Evolutionary conservation across 1,140 invertebrate species (phyloP), one percentile per base, ranked within the genome.

Genomic region (Drosophila parabipectinata): DNA sequence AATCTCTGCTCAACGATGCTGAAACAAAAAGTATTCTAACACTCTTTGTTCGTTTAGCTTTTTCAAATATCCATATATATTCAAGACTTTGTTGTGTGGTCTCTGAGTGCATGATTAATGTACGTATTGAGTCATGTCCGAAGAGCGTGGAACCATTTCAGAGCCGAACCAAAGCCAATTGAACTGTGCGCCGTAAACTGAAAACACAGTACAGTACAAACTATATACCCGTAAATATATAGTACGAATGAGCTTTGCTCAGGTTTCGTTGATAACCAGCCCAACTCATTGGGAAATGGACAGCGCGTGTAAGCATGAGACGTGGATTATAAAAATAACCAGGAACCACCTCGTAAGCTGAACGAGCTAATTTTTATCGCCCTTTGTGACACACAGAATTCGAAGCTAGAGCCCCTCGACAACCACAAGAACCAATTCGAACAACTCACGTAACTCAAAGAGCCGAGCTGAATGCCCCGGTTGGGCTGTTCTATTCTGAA

Each of bases 71-170:
- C 4, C 14, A 52, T 51, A 39, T 26, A 28, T 68, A 72, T 37
- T 69, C 39, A 54, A 72, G 50, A 68, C 64, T 52, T 34, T 26
- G 57, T 52, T 55, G 45, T 58, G 6, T 59, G 30, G 45, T 59
- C 57, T 26, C 28, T 41, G 51, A 47, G 62, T 62, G 71, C 69
- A 73, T 73, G 69, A 73, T 73, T 73, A 73, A 73, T 73, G 71
- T 72, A 58, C 71, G 71, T 58, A 73, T 73, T 73, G 71, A 73
- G 71, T 73, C 71, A 73, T 73, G 71, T 73, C 71, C 71, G 69
- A 61, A 55, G 69, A 73, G 69, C 71, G 71, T 73, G 71, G 71
- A 73, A 73, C 68, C 55, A 72, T 71, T 59, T 44, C 69, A 47
- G 45, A 37, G 39, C 41, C 55, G 26, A 26, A 9, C 30, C 60